Base-by-base conservation (phyloP, 1,140 invertebrate species). In the Temnothorax nylanderi region DNA sequence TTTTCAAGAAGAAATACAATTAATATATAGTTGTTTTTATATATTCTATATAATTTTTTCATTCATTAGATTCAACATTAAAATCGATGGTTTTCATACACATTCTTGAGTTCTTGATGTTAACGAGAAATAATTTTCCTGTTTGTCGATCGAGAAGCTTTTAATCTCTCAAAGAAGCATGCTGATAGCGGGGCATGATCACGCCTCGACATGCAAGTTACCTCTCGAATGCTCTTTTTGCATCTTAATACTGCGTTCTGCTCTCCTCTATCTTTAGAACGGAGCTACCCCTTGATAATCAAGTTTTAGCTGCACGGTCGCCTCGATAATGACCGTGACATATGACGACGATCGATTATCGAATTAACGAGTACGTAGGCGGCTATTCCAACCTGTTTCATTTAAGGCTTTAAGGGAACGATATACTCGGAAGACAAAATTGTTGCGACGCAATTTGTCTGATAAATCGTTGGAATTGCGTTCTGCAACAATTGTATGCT, bases 321-420 rank as follows among this genome's bases (percentile, higher is more conserved):
- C 82, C 26, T 78, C 82, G 74, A 47, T 85, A 85, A 85, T 78
- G 75, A 85, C 82, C 74, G 74, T 85, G 72, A 85, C 71, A 75
- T 77, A 76, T 78, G 74, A 85, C 71, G 71, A 49, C 82, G 74
- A 85, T 85, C 82, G 82, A 85, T 85, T 85, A 85, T 85, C 82
- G 62, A 85, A 85, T 85, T 85, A 85, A 78, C 34, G 41, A 18
- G 41, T 21, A 84, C 69, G 80, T 60, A 60, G 80, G 80, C 32
- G 71, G 18, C 54, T 47, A 2, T 44, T 80, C 32, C 7, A 69
- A 60, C 54, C 7, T 84, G 69, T 74, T 60, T 75, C 54, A 13
- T 84, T 84, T 75, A 75, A 84, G 80, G 69, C 8, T 84, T 84
- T 75, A 75, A 84, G 80, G 69, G 69, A 60, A 84, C 67, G 67